phyloP scores from a whole-genome alignment of 64 coral and sea anemone genomes.

The Hydrozoanthus tunicans region DNA sequence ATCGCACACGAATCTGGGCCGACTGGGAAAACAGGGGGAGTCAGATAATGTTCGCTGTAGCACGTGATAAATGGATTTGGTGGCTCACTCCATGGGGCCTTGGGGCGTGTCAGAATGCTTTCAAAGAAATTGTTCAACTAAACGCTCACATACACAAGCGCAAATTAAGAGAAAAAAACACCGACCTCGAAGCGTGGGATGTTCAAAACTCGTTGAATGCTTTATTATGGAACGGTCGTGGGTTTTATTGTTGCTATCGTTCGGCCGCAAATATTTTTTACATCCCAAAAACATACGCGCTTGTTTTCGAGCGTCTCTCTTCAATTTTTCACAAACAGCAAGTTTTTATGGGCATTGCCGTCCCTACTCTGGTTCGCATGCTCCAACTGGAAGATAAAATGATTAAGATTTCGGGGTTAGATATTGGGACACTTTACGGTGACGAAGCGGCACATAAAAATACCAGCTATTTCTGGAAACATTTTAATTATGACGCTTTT shows the following conservation, averaged over 20 bases:
- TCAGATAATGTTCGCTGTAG: constrained; percentile 70
- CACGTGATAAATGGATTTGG: constrained; percentile 91
- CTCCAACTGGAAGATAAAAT: constrained; percentile 61
- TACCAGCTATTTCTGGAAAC: constrained; percentile 55
- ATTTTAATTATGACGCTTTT: constrained; percentile 53
- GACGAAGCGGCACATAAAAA: constrained; percentile 72
- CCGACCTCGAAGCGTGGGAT: constrained; percentile 59
- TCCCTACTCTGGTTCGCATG: constrained; percentile 73
- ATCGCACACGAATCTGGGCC: constrained; percentile 66
- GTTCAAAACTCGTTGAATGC: constrained; percentile 85
- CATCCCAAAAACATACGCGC: constrained; percentile 51
- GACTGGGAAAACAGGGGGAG: constrained; percentile 53
- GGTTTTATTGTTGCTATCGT: constrained; percentile 70
- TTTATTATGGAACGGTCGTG: constrained; percentile 87
- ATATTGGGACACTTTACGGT: constrained; percentile 69
- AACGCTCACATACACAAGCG: constrained; percentile 42
- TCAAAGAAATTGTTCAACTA: constrained; percentile 65
- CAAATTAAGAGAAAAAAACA: constrained; percentile 22
- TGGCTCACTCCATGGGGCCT: constrained; percentile 91
- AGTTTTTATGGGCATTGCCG: constrained; percentile 80
- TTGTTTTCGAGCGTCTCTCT: constrained; percentile 54
- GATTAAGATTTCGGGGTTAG: constrained; percentile 40
- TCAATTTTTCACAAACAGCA: constrained; percentile 70
- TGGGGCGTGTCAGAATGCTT: constrained; percentile 76
- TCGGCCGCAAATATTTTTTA: constrained; percentile 61